Evolutionary conservation across 1,140 invertebrate species (phyloP).

Genomic region (Ooceraea biroi): DNA sequence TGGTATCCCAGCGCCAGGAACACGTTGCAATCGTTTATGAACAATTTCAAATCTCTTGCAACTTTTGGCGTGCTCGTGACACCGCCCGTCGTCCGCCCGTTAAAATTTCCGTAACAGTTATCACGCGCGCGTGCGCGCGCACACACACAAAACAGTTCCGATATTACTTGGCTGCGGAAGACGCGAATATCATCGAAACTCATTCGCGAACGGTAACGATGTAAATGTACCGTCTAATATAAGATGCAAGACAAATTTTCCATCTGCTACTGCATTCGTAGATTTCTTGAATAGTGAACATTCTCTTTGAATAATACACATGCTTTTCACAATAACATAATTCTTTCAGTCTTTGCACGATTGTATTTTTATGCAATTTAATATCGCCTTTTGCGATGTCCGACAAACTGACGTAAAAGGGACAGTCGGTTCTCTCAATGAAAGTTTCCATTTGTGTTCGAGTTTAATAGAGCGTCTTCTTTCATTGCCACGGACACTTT

Average conservation of each 20-base stretch:
- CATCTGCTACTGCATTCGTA: too few species aligned
- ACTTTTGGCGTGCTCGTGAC: constrained; percentile 57
- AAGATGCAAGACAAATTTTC: too few species aligned
- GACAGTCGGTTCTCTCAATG: constrained; percentile 36
- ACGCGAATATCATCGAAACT: constrained; percentile 38
- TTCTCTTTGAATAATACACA: too few species aligned
- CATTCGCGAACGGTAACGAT: constrained; percentile 37
- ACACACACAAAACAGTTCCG: constrained; percentile 38
- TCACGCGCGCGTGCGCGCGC: too few species aligned
- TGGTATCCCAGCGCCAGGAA: constrained; percentile 27
- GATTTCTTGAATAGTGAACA: too few species aligned
- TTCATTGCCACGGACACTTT: constrained; percentile 25
- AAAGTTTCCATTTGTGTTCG: constrained; percentile 30
- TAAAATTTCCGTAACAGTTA: constrained; percentile 59
- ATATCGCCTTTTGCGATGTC: constrained; percentile 14
- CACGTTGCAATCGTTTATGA: constrained; percentile 58
- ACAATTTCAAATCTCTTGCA: constrained; percentile 59
- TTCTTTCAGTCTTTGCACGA: not conserved
- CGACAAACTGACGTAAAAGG: not conserved
- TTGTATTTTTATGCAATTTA: constrained; percentile 41
- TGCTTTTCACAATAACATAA: constrained; percentile 10
- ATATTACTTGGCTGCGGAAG: constrained; percentile 57
- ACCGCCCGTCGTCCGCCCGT: constrained; percentile 47
- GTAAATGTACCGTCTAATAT: not conserved
- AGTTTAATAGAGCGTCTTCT: not conserved